A percentile compares a stretch with the other conserved stretches of the same genome.
Conservation (phyloP, 2,113 vertebrate genomes). For the Microcebus jonahi region DNA sequence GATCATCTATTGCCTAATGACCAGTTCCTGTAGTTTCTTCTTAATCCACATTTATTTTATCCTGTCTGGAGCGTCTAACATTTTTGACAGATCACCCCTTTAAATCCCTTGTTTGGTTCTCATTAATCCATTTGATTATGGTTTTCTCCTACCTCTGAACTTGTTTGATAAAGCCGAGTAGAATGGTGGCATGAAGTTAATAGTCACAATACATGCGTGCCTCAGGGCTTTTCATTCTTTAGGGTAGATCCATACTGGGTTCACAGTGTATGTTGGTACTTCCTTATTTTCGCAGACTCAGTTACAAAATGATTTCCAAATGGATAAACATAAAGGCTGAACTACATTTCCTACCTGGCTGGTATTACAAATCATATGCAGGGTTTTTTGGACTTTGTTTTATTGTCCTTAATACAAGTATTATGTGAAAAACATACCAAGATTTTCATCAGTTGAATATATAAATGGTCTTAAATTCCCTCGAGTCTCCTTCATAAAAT, state of each 20-base stretch:
- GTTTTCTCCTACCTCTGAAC: background rate
- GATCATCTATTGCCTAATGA: background rate
- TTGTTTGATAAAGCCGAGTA: constrained; percentile 5
- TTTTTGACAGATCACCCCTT: background rate
- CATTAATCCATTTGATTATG: background rate
- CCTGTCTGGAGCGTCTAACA: background rate
- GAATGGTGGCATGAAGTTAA: background rate
- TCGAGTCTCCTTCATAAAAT: constrained; percentile 82
- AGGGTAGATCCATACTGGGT: background rate
- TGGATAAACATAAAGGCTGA: constrained; percentile 12
- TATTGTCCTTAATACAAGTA: background rate
- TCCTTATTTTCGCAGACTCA: background rate
- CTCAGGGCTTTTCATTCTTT: background rate
- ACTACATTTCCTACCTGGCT: background rate
- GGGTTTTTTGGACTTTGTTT: background rate
- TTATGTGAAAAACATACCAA: constrained; percentile 66
- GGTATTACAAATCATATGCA: background rate
- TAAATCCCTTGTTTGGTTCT: background rate
- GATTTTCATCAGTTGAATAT: background rate
- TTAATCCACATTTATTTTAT: background rate
- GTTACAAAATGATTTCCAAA: background rate
- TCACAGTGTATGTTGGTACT: background rate
- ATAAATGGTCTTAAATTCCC: constrained; percentile 81
- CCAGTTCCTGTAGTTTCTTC: background rate
- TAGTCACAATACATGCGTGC: background rate